Conservation (phyloP, 2,113 vertebrate genomes). For the Siniperca knerii region DNA sequence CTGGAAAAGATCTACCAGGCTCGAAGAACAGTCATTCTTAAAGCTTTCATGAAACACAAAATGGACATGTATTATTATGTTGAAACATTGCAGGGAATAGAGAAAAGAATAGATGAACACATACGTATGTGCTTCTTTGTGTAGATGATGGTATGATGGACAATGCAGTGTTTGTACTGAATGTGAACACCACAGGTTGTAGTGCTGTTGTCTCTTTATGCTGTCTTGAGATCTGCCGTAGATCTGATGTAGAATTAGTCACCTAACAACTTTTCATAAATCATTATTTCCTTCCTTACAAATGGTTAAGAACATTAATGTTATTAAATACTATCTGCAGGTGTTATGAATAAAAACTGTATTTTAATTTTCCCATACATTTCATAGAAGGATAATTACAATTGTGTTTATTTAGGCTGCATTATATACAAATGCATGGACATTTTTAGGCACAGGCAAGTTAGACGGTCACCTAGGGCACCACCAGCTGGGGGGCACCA, state of each 20-base stretch:
- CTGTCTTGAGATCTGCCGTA: neutral
- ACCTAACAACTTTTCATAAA: neutral
- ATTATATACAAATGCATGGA: neutral
- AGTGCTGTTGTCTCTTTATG: neutral
- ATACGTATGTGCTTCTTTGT: neutral
- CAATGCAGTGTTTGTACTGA: neutral
- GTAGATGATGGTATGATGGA: too few relatives aligned
- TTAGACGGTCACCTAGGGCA: too few relatives aligned
- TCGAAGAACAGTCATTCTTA: neutral
- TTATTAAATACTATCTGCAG: neutral
- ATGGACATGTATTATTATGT: neutral
- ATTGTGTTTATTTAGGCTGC: neutral
- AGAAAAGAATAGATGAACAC: neutral
- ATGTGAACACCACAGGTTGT: neutral
- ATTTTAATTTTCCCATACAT: neutral
- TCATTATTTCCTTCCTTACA: neutral
- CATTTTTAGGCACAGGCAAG: neutral
- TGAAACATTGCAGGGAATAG: neutral
- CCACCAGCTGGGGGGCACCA: neutral
- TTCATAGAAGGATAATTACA: neutral
- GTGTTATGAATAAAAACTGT: too few relatives aligned
- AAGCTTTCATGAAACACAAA: neutral
- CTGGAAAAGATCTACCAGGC: neutral
- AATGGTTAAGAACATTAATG: neutral
- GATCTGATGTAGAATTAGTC: neutral